Evolutionary conservation across 2,797 vertebrate genomes (phyloP).

Genomic region (Columba guinea): DNA sequence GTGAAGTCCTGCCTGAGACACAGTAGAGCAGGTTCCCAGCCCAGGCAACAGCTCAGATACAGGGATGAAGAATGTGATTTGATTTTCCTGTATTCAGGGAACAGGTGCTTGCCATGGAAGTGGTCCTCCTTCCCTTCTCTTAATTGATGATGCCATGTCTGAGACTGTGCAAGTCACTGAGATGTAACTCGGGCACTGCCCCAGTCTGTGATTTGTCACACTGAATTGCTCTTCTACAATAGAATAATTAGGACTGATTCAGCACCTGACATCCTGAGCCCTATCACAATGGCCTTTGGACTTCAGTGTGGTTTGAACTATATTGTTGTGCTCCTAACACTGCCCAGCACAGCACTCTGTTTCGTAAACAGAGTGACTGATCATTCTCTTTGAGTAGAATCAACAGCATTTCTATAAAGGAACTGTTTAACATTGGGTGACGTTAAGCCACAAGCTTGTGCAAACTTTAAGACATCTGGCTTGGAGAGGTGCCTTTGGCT

Average conservation of each 20-base stretch:
- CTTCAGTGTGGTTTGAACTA: background rate
- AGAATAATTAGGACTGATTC: constrained; percentile 8
- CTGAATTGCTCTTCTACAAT: background rate
- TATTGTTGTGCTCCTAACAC: background rate
- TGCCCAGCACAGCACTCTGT: background rate
- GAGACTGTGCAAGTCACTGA: constrained; percentile 8
- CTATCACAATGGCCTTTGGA: background rate
- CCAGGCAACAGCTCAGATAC: background rate
- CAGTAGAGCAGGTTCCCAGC: background rate
- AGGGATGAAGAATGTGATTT: background rate
- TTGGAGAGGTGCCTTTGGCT: background rate
- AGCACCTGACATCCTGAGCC: background rate
- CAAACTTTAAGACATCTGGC: background rate
- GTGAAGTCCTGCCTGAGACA: fast-evolving
- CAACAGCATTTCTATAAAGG: background rate
- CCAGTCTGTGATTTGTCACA: background rate
- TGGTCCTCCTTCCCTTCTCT: background rate
- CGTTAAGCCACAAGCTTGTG: background rate
- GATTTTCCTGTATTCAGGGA: background rate
- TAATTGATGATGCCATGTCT: background rate
- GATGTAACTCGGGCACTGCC: background rate
- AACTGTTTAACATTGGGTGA: background rate
- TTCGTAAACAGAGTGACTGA: background rate
- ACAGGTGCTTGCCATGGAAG: background rate
- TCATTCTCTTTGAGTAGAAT: background rate